These are phyloP conservation scores for Colaptes auratus DNA, from an alignment of 2,113 vertebrate species.

Conservation along the genomic window DNA sequence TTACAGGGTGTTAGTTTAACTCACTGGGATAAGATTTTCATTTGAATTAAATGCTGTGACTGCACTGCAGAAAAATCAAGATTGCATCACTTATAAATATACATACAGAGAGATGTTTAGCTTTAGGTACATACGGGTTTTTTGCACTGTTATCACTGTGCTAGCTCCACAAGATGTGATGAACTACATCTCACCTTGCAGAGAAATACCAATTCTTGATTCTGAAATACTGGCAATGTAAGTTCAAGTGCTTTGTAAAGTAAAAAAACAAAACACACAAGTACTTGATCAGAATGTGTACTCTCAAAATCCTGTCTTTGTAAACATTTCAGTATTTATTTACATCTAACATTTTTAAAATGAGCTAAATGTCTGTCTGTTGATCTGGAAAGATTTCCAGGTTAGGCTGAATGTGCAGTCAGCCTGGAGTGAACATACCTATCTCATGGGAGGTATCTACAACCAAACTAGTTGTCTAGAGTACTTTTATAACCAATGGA, in stretches of 20 bases:
- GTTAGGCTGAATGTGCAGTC: background rate
- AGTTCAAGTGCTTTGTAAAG: background rate
- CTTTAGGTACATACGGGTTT: background rate
- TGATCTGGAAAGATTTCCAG: background rate
- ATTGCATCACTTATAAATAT: background rate
- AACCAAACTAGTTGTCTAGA: background rate
- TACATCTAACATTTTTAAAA: background rate
- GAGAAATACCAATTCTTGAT: background rate
- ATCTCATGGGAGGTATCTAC: background rate
- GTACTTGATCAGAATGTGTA: background rate
- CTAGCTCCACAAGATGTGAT: background rate
- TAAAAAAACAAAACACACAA: background rate
- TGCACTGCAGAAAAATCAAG: background rate
- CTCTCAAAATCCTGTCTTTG: background rate
- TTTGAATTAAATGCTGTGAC: background rate
- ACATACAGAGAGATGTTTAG: background rate
- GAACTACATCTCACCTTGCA: background rate
- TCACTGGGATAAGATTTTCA: background rate
- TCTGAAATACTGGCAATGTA: background rate
- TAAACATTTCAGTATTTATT: background rate
- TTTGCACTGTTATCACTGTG: background rate
- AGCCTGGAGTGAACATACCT: background rate
- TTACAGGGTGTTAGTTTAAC: constrained; percentile 19
- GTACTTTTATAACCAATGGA: background rate
- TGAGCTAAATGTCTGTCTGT: background rate